Base-by-base conservation (phyloP, 1,140 invertebrate genomes). In the Drosophila obscura region DNA sequence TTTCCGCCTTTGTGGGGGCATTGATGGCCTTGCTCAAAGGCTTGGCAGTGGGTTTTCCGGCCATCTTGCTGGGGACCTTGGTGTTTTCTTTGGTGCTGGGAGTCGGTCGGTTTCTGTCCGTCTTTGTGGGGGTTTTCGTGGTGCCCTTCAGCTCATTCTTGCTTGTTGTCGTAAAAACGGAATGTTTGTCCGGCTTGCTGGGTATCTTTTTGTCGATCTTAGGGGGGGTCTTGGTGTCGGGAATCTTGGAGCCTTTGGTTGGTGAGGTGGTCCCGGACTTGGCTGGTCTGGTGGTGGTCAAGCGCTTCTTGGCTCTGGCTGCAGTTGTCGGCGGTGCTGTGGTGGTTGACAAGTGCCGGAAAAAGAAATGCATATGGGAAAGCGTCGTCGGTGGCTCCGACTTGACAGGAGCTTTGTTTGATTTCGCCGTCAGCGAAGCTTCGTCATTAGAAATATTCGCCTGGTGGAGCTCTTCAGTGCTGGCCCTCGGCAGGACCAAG, bases 321-420 rank as follows among this genome's bases (percentile, higher is more conserved):
- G 35, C 3, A 8, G 45, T 15, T 7, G 31, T 41, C 1, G 5
- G 24, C 6, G 9, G 15, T 4, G 59, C 19, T 19, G 11, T 51
- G 2, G 24, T 44, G 11, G 9, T 31, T 8, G 11, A 19, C n/a
- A 39, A 39, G 4, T 39, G 35, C 19, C 43, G 41, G 5, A 61
- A 61, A 9, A 61, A 61, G 6, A 61, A 52, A 16, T 43, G 11
- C 8, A 15, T 11, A 15, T 35, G 35, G 5, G 46, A 60, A 1
- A 9, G 6, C 9, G 59, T 61, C 8, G 48, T 44, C 28, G 48
- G 41, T 15, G 24, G 16, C 4, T 43, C 43, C 3, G 9, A 1
- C 35, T 22, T n/a, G 5, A 5, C 13, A 4, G 35, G 1, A 2
- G 11, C 11, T 19, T 16, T 41, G 7, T 41, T 50, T n/a, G 48